A percentile compares a stretch with the other conserved stretches of the same genome.
These are phyloP conservation scores for Carcina quercana DNA, from an alignment of 2,888 invertebrate genomes.

Conservation along the genomic window DNA sequence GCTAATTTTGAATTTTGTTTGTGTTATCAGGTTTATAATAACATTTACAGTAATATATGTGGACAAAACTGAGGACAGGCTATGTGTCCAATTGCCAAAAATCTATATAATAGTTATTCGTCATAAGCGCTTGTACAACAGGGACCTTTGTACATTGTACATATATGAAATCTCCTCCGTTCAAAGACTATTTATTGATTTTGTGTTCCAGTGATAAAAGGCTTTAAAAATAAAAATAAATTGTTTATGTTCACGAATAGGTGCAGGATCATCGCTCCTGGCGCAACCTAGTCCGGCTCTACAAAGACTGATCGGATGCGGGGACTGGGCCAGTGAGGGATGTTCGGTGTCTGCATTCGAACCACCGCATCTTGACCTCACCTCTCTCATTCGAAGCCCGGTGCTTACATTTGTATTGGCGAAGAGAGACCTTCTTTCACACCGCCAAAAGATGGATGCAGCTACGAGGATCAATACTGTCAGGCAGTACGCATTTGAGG, in stretches of 20 bases:
- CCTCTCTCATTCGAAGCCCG: slow-evolving; percentile 82
- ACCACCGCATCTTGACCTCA: slow-evolving; percentile 54
- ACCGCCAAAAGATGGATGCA: slow-evolving; percentile 91
- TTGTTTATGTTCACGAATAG: slow-evolving; percentile 56
- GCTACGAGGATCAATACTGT: slow-evolving; percentile 87
- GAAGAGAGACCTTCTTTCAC: slow-evolving; percentile 87
- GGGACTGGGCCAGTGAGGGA: slow-evolving; percentile 30
- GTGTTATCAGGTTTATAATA: too few relatives aligned
- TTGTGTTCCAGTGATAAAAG: too few relatives aligned
- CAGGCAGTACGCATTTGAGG: slow-evolving; percentile 91
- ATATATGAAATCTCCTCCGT: too few relatives aligned
- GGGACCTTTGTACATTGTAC: too few relatives aligned
- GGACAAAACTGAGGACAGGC: too few relatives aligned
- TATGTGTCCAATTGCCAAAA: too few relatives aligned
- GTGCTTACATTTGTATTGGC: slow-evolving; percentile 91
- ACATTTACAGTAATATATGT: too few relatives aligned
- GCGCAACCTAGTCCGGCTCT: slow-evolving; percentile 93
- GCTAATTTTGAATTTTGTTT: too few relatives aligned
- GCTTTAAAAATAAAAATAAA: too few relatives aligned
- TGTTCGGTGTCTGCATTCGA: slow-evolving; percentile 53
- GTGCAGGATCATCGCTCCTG: slow-evolving; percentile 85
- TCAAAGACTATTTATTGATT: too few relatives aligned
- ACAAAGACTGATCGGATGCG: slow-evolving; percentile 80
- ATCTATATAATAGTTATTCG: too few relatives aligned
- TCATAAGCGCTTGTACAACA: too few relatives aligned